Conservation (phyloP, 2,888 invertebrate species). For the Anticlea derivata region DNA sequence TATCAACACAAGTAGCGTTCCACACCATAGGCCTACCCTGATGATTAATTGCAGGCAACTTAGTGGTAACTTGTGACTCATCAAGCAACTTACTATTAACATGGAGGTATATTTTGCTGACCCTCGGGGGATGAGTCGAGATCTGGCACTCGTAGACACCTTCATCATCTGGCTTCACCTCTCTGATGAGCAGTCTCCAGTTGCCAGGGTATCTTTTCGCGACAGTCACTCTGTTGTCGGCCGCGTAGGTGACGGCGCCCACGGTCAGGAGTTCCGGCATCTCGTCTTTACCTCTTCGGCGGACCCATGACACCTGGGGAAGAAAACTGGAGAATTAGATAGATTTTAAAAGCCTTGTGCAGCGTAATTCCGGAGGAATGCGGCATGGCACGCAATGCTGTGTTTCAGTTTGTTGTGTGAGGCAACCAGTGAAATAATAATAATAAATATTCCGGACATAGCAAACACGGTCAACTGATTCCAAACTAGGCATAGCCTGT, state of each 20-base stretch:
- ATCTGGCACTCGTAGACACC: constrained; percentile 89
- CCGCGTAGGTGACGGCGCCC: constrained; percentile 87
- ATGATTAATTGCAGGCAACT: too few relatives aligned
- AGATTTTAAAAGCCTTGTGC: too few relatives aligned
- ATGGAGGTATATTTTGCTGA: constrained; percentile 86
- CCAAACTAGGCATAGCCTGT: too few relatives aligned
- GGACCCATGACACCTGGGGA: constrained; percentile 87
- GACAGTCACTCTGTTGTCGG: constrained; percentile 86
- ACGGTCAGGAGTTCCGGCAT: constrained; percentile 88
- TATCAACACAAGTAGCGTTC: too few relatives aligned
- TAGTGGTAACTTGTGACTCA: too few relatives aligned
- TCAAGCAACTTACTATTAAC: constrained; percentile 87
- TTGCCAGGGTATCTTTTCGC: constrained; percentile 85
- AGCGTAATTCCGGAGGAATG: too few relatives aligned
- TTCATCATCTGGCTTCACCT: constrained; percentile 86
- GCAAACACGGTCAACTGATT: too few relatives aligned
- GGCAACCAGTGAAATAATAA: too few relatives aligned
- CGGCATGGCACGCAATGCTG: too few relatives aligned
- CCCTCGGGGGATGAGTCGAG: constrained; percentile 88
- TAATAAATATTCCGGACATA: too few relatives aligned
- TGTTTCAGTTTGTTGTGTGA: too few relatives aligned
- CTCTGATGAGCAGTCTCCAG: constrained; percentile 86
- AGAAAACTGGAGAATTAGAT: neutral
- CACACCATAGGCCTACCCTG: too few relatives aligned
- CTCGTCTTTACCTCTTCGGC: constrained; percentile 81